These are phyloP conservation scores for Cydia pomonella DNA, from an alignment of 1,140 invertebrate genomes.

Conservation along the genomic window DNA sequence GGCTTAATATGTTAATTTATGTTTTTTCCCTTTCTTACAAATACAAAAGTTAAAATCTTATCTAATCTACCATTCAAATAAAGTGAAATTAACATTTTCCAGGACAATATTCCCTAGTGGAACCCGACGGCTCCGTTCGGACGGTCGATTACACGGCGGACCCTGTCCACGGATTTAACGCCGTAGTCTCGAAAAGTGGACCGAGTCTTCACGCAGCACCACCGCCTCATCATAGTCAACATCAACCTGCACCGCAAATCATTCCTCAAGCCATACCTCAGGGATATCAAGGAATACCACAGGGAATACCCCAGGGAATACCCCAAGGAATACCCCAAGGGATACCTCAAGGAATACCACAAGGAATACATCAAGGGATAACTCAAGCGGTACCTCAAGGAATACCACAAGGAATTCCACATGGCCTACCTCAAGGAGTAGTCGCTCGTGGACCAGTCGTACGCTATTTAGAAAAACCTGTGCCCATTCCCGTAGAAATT, in stretches of 20 bases:
- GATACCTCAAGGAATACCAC: not conserved
- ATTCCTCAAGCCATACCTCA: conserved; percentile 12
- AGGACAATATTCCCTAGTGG: conserved; percentile 85
- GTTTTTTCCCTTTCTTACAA: too few relatives aligned
- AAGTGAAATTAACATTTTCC: conserved; percentile 37
- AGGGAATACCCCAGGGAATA: not conserved
- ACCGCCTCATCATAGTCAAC: conserved; percentile 32
- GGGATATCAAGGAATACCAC: not conserved
- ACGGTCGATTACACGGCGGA: conserved; percentile 85
- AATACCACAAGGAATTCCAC: conserved; percentile 29
- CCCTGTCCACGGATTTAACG: conserved; percentile 81
- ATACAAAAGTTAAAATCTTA: too few relatives aligned
- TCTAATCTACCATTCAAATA: not conserved
- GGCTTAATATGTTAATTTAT: too few relatives aligned
- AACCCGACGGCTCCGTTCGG: conserved; percentile 85
- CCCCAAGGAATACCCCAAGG: not conserved
- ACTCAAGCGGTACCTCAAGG: not conserved
- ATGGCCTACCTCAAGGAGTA: conserved; percentile 38
- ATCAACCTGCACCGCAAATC: not conserved
- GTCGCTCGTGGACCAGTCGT: conserved; percentile 36
- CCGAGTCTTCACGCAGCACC: conserved; percentile 77
- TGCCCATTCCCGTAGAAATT: conserved; percentile 62
- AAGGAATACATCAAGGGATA: not conserved
- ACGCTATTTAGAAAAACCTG: conserved; percentile 49
- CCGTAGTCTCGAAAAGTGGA: conserved; percentile 81